Evolutionary conservation across 2,113 vertebrate genomes (phyloP).

Genomic region (Natator depressus): DNA sequence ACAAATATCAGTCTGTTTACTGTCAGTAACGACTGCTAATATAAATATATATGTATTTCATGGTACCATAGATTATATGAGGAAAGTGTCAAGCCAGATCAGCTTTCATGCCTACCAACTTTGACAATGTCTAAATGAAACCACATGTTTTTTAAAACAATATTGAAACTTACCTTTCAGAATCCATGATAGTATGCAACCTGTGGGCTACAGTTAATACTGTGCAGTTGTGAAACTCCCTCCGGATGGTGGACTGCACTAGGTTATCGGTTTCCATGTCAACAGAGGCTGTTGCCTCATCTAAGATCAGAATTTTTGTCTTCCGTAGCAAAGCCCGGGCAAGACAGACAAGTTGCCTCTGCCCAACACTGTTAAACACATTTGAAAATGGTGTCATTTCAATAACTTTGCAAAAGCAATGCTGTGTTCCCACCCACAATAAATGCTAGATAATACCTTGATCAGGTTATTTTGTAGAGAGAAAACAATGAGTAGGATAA

Average conservation of each 20-base stretch:
- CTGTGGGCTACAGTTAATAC: conserved; percentile 72
- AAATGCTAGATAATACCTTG: neutral
- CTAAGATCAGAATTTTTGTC: conserved; percentile 74
- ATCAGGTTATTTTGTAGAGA: neutral
- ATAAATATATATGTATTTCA: neutral
- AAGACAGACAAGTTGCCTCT: conserved; percentile 76
- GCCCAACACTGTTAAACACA: conserved; percentile 63
- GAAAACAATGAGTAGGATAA: neutral
- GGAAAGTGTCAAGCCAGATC: neutral
- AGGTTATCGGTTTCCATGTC: conserved; percentile 70
- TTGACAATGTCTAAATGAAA: neutral
- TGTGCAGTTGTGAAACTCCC: conserved; percentile 71
- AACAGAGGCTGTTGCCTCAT: conserved; percentile 72
- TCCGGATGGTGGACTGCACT: conserved; percentile 69
- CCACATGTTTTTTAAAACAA: neutral
- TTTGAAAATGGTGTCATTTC: neutral
- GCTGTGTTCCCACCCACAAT: neutral
- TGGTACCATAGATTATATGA: neutral
- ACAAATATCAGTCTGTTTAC: neutral
- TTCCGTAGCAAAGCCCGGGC: conserved; percentile 70
- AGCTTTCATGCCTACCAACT: neutral
- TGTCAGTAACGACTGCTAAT: neutral
- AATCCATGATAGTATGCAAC: conserved; percentile 68
- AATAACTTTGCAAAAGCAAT: neutral
- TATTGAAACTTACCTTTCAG: conserved; percentile 60